Conservation (phyloP, 2,888 invertebrate genomes). For the Metalampra italica region DNA sequence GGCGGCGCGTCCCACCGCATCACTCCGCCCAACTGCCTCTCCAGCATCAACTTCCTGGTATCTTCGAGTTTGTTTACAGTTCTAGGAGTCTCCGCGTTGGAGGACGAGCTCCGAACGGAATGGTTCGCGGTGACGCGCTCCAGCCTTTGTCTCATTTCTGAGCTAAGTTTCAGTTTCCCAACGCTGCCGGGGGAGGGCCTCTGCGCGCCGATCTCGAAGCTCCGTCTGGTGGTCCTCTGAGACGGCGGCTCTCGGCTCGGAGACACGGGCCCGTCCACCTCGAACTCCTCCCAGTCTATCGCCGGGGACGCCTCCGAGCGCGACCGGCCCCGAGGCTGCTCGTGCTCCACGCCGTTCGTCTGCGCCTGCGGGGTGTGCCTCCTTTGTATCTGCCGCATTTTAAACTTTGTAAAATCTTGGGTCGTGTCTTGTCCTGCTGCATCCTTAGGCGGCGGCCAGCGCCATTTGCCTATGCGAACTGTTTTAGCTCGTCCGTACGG, state of each 20-base stretch:
- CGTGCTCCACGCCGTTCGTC: slow-evolving; percentile 59
- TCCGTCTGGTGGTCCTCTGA: slow-evolving; percentile 73
- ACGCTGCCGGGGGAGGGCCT: slow-evolving; percentile 92
- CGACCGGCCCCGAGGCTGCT: slow-evolving; percentile 60
- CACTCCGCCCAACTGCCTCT: slow-evolving; percentile 88
- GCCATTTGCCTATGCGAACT: slow-evolving; percentile 96
- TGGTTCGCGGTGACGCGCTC: slow-evolving; percentile 94
- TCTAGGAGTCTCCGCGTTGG: slow-evolving; percentile 83
- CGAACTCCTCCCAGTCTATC: slow-evolving; percentile 92
- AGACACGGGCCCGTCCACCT: slow-evolving; percentile 79
- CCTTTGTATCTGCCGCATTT: slow-evolving; percentile 88
- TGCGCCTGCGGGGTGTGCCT: slow-evolving; percentile 87
- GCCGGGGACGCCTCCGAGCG: slow-evolving; percentile 72
- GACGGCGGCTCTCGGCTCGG: slow-evolving; percentile 62
- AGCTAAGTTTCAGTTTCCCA: slow-evolving; percentile 92
- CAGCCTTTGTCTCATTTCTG: slow-evolving; percentile 93
- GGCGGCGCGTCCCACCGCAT: slow-evolving; percentile 81
- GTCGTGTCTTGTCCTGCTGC: slow-evolving; percentile 83
- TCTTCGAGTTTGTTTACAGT: slow-evolving; percentile 90
- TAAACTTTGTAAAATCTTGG: slow-evolving; percentile 92
- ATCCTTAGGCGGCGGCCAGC: slow-evolving; percentile 94
- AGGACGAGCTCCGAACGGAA: slow-evolving; percentile 88
- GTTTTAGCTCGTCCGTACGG: slow-evolving; percentile 96
- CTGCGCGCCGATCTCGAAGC: slow-evolving; percentile 89
- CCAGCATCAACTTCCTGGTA: slow-evolving; percentile 89